A percentile compares a stretch with the other conserved stretches of the same genome.
These are phyloP conservation scores for Cotesia chilonis DNA, from an alignment of 1,140 invertebrate species.

Conservation along the genomic window DNA sequence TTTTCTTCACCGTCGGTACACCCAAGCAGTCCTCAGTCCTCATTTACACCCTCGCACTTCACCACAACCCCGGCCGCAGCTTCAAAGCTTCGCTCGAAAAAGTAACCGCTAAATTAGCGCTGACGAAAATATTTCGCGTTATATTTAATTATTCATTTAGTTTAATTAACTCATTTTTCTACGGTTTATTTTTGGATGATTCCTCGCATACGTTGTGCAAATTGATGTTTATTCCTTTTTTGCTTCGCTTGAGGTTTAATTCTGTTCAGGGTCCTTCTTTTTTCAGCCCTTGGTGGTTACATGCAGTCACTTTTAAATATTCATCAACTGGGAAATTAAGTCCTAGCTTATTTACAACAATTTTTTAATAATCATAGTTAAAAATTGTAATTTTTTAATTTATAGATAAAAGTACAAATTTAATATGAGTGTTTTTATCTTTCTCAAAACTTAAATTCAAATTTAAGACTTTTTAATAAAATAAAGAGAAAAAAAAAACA, in stretches of 20 bases:
- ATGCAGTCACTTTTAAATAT: slow-evolving; percentile 67
- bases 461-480: background rate
- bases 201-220: no score
- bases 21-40: slow-evolving; percentile 15
- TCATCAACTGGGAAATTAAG: slow-evolving; percentile 66
- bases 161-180: background rate
- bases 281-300: slow-evolving; percentile 32
- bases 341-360: slow-evolving; percentile 57
- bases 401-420: no score
- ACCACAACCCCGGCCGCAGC: slow-evolving; percentile 13
- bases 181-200: background rate
- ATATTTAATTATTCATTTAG: background rate
- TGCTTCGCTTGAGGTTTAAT: background rate
- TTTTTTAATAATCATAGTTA: background rate
- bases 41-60: slow-evolving; percentile 2
- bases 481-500: background rate
- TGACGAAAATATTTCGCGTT: background rate
- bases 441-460: no score
- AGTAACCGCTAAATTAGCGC: background rate
- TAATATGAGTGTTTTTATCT: no score
- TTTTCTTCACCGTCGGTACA: slow-evolving; percentile 10
- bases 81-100: slow-evolving; percentile 10
- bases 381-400: no score
- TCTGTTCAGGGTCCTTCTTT: background rate
- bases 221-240: slow-evolving; percentile 2